Conservation (phyloP, 2,888 invertebrate species). For the Hydrotaea diabolus region DNA sequence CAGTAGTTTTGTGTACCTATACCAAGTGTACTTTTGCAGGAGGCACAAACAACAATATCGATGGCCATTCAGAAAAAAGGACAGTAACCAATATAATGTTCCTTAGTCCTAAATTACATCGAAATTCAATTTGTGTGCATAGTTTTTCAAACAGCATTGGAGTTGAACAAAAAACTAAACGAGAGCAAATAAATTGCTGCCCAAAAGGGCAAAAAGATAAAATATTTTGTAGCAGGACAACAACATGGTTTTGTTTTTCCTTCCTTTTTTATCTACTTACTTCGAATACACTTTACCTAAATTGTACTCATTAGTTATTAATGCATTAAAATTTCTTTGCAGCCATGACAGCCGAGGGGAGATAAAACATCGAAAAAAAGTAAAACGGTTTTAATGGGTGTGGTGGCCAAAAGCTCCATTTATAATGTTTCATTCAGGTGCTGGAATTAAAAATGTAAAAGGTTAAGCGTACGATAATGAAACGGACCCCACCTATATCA, state of each 20-base stretch:
- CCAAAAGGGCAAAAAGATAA: not conserved
- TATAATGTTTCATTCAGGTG: not conserved
- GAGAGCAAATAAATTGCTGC: not conserved
- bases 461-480: not conserved
- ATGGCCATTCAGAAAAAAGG: not conserved
- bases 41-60: not conserved
- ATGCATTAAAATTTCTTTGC: not conserved
- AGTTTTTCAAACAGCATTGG: not conserved
- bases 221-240: too few relatives aligned
- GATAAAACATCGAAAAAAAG: too few relatives aligned
- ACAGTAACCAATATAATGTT: not conserved
- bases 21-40: too few relatives aligned
- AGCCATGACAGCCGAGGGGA: too few relatives aligned
- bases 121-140: conserved; percentile 21
- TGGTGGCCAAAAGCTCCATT: too few relatives aligned
- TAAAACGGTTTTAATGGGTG: too few relatives aligned
- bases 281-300: not conserved
- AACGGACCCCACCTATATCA: not conserved
- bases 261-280: not conserved
- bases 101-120: conserved; percentile 17
- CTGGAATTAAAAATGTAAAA: conserved; percentile 6
- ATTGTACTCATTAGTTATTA: not conserved
- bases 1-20: not conserved
- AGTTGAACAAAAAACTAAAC: not conserved
- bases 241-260: not conserved